Evolutionary conservation across 23 tunicate genomes (phyloP).

Genomic region (Ascidia mentula): DNA sequence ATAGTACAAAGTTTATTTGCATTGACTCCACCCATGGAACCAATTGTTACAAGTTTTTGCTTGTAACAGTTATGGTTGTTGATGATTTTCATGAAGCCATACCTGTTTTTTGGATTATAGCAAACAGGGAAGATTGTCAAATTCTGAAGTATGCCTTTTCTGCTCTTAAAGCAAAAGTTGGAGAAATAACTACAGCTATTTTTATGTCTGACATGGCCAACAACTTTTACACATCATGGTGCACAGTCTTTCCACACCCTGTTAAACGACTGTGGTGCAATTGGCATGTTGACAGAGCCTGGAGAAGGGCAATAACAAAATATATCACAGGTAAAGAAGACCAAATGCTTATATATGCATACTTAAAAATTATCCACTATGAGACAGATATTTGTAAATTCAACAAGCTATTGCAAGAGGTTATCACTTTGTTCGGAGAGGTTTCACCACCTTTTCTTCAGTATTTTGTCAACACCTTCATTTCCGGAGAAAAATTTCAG

Average conservation of each 20-base stretch:
- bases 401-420: too few species aligned
- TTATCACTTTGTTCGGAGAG: too few species aligned
- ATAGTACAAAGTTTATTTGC: background rate
- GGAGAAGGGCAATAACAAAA: background rate
- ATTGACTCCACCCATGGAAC: constrained; percentile 10
- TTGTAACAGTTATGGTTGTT: background rate
- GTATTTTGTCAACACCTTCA: too few species aligned
- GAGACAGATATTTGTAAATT: background rate
- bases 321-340: background rate
- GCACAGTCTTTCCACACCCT: background rate
- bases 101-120: background rate
- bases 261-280: constrained; percentile 2
- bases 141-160: background rate
- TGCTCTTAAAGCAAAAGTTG: background rate
- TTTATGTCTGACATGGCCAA: background rate
- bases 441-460: too few species aligned
- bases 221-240: constrained; percentile 1
- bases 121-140: background rate
- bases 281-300: constrained; percentile 8
- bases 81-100: constrained; percentile 11
- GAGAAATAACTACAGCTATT: too few species aligned
- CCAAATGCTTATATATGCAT: background rate
- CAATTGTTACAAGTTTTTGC: background rate
- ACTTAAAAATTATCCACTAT: background rate
- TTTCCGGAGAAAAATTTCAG: too few species aligned